These are phyloP conservation scores for Emberiza fucata DNA, from an alignment of 2,113 vertebrate genomes.

Conservation along the genomic window DNA sequence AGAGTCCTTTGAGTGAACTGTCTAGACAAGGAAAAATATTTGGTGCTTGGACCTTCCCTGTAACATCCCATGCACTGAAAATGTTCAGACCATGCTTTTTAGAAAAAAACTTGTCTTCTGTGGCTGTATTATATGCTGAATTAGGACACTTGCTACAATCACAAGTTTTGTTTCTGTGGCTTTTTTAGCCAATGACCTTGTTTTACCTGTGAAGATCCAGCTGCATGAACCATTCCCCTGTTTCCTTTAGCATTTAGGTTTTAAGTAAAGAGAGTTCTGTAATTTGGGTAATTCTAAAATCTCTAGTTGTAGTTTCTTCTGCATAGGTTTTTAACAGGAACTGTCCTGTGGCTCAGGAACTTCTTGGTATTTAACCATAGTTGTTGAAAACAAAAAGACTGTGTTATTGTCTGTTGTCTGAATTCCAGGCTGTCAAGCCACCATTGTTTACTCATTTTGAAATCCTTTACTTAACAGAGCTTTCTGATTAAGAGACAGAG, in stretches of 20 bases:
- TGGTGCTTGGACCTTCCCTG: slow-evolving; percentile 47
- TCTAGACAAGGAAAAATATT: slow-evolving; percentile 73
- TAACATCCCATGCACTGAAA: background rate
- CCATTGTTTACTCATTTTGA: background rate
- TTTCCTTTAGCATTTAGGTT: background rate
- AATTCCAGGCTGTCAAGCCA: background rate
- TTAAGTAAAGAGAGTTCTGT: background rate
- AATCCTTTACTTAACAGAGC: background rate
- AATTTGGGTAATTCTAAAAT: background rate
- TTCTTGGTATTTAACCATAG: background rate
- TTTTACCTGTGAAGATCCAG: background rate
- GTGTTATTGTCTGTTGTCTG: background rate
- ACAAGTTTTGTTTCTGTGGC: background rate
- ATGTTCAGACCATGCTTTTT: background rate
- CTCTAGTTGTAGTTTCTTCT: background rate
- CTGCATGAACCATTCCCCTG: background rate
- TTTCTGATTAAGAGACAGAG: background rate
- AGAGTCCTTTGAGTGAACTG: slow-evolving; percentile 65
- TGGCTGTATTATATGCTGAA: background rate
- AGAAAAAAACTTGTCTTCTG: background rate
- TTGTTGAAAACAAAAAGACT: background rate
- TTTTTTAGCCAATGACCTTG: slow-evolving; percentile 5
- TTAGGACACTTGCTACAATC: background rate
- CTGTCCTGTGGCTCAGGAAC: background rate
- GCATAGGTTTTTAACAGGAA: background rate